A percentile compares a stretch with the other conserved stretches of the same genome.
Evolutionary conservation across 1,140 invertebrate genomes (phyloP).

Genomic region (Aporrectodea caliginosa): DNA sequence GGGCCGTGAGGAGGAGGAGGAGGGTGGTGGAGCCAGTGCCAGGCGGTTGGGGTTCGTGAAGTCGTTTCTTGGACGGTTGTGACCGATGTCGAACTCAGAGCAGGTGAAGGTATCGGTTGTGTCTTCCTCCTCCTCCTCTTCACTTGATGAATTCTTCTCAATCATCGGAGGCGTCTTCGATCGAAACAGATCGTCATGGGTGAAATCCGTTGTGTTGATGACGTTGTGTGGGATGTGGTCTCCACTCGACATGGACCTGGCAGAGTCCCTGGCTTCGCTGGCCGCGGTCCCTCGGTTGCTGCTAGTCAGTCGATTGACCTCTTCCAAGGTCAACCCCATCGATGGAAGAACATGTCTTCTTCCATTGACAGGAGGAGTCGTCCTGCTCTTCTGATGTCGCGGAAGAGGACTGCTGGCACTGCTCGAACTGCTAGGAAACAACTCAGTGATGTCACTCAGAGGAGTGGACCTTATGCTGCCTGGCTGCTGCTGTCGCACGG

Average conservation of each 20-base stretch:
- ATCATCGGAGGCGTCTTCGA: constrained; percentile 34
- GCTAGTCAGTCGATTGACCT: constrained; percentile 84
- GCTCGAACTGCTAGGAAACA: constrained; percentile 14
- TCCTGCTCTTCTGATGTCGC: no score
- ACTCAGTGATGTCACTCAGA: constrained; percentile 13
- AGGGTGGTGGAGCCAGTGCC: not conserved
- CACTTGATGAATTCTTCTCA: constrained; percentile 70
- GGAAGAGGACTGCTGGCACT: constrained; percentile 9
- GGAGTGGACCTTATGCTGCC: constrained; percentile 16
- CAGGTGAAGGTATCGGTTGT: constrained; percentile 96
- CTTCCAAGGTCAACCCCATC: constrained; percentile 82
- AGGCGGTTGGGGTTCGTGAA: not conserved
- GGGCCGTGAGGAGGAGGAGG: not conserved
- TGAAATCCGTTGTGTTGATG: constrained; percentile 50
- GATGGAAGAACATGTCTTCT: no score
- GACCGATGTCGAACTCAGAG: constrained; percentile 95
- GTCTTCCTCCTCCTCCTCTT: constrained; percentile 68
- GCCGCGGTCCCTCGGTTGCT: constrained; percentile 75
- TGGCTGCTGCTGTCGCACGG: not conserved
- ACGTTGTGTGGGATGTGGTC: constrained; percentile 61
- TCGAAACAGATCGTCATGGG: constrained; percentile 47
- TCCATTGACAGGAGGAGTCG: no score
- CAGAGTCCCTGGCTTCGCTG: constrained; percentile 84
- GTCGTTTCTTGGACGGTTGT: constrained; percentile 46
- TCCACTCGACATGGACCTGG: constrained; percentile 74